These are phyloP conservation scores for Zalophus californianus DNA, from an alignment of 2,797 vertebrate genomes.

Conservation along the genomic window DNA sequence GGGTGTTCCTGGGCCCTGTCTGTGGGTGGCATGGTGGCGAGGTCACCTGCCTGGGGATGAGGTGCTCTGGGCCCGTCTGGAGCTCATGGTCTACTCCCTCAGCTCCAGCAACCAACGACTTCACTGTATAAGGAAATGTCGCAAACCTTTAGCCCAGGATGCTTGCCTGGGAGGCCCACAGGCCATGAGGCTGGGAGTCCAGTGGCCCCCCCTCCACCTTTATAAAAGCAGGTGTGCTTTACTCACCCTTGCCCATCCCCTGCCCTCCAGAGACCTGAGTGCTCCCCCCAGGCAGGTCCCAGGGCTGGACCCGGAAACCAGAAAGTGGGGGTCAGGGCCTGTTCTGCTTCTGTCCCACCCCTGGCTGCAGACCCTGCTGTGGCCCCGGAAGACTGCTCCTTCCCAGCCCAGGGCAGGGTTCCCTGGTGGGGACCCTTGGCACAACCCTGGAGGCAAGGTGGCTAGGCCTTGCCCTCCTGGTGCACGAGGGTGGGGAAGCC, in stretches of 20 bases:
- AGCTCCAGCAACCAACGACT: fast-evolving
- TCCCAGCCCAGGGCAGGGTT: background rate
- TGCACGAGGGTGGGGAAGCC: too few species aligned
- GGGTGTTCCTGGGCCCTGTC: background rate
- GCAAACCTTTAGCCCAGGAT: background rate
- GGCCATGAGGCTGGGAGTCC: fast-evolving
- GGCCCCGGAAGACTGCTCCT: fast-evolving
- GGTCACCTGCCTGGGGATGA: fast-evolving
- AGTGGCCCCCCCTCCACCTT: too few species aligned
- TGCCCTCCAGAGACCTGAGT: background rate
- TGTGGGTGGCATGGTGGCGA: fast-evolving
- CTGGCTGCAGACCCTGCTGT: background rate
- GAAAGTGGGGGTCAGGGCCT: fast-evolving
- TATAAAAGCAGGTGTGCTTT: fast-evolving
- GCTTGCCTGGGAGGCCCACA: background rate
- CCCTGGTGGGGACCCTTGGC: too few species aligned
- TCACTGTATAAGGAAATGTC: background rate
- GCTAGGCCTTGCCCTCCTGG: background rate
- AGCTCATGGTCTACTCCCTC: background rate
- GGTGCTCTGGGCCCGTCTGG: background rate
- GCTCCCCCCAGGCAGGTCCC: too few species aligned
- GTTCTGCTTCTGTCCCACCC: too few species aligned
- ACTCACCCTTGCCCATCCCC: fast-evolving
- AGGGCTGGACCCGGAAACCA: background rate
- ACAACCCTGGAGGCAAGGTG: background rate